Conservation (phyloP, 2,113 vertebrate genomes). For the Brachirus orientalis region DNA sequence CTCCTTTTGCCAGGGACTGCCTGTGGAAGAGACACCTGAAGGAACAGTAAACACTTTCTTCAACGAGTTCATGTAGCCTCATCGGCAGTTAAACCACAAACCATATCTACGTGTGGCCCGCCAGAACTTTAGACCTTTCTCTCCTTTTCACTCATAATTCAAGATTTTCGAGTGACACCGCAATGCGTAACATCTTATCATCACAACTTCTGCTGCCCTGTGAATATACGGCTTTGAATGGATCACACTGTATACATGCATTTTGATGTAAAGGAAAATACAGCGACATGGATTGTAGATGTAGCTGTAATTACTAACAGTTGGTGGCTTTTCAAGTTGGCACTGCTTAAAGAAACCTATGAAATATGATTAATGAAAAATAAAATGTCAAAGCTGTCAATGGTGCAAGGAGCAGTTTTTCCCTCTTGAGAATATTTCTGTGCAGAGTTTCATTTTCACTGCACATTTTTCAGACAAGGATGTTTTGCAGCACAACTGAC, state of each 20-base stretch:
- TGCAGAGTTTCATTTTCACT: not conserved
- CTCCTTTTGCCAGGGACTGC: constrained; percentile 56
- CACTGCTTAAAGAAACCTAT: constrained; percentile 65
- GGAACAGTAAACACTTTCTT: constrained; percentile 70
- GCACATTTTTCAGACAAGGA: too few species aligned
- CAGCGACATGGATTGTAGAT: constrained; percentile 45
- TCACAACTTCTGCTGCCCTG: constrained; percentile 36
- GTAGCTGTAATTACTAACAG: constrained; percentile 68
- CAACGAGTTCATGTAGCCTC: constrained; percentile 64
- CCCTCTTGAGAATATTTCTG: not conserved
- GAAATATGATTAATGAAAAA: constrained; percentile 67
- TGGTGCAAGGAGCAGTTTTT: constrained; percentile 19
- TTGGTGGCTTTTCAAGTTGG: constrained; percentile 59
- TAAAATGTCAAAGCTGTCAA: constrained; percentile 68
- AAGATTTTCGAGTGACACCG: constrained; percentile 41
- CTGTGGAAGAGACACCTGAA: constrained; percentile 68
- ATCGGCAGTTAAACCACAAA: constrained; percentile 24
- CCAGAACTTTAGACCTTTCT: constrained; percentile 48
- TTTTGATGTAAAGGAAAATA: constrained; percentile 41
- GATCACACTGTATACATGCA: constrained; percentile 46
- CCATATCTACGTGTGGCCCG: constrained; percentile 24
- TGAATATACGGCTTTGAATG: constrained; percentile 55
- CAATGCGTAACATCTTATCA: constrained; percentile 52
- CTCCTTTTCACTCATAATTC: constrained; percentile 33
- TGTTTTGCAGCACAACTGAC: too few species aligned